Base-by-base conservation (phyloP, 2,797 vertebrate genomes). In the Allenopithecus nigroviridis region DNA sequence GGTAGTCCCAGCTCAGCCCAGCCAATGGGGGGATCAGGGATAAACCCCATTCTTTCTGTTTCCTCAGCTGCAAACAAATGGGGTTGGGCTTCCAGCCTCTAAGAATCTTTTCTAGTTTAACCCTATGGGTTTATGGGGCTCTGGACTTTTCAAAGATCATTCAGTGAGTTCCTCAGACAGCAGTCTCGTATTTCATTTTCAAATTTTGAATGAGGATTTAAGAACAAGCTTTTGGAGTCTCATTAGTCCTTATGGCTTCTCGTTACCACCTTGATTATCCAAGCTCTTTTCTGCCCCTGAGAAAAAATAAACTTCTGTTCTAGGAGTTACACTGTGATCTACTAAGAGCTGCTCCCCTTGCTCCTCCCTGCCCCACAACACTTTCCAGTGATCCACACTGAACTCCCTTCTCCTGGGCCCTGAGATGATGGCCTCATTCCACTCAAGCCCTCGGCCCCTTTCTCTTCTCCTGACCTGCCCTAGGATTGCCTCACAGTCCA, bases 111-210 rank as follows among this genome's bases (percentile, higher is more conserved):
- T 39, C 59, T 5, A 8, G 21, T 48, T 72, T 64, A 57, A 41
- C 6, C 4, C 4, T 33, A 36, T n/a, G 9, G 5, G 19, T n/a
- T 53, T 8, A 55, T 10, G 11, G 12, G 33, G 76, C 41, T 48
- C 39, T 36, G 50, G 57, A 36, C 26, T 90, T 84, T 84, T 72
- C 68, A 16, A 59, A 43, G 19, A 36, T 14, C 26, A 26, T 41
- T 78, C 53, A 19, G 28, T 53, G 26, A 50, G 13, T 46, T 81
- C 50, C 46, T 68, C 5, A 24, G 61, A 30, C 9, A 64, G 8
- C 30, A 70, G 6, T 59, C 84, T 86, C 72, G 68, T 36, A 43
- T 80, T 85, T 84, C 70, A 61, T 30, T 83, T 95, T 83, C 74
- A 86, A 64, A 4, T 33, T 91, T 70, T 68, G 16, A 92, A 75